Conservation (phyloP, 1,140 invertebrate genomes). For the Planococcus citri region DNA sequence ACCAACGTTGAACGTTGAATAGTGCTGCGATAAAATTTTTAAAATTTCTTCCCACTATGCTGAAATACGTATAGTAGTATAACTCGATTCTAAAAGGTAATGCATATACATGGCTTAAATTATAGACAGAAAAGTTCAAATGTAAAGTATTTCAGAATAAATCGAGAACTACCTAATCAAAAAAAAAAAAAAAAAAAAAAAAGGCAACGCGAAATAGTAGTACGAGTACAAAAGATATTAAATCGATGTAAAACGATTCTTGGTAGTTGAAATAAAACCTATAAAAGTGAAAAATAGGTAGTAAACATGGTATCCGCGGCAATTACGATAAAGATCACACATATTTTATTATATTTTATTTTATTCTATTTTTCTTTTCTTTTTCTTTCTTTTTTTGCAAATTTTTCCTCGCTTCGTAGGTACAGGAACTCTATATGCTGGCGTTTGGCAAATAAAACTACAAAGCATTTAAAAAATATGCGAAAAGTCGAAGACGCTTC, state of each 20-base stretch:
- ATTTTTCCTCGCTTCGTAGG: neutral
- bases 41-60: no score
- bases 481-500: neutral
- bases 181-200: neutral
- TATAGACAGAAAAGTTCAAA: neutral
- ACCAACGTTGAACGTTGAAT: no score
- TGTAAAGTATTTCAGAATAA: neutral
- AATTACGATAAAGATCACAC: neutral
- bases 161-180: neutral
- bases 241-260: neutral
- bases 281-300: constrained; percentile 8
- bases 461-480: neutral
- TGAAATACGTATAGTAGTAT: no score
- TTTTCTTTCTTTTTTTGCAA: neutral
- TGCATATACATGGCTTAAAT: no score
- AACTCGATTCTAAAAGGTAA: no score
- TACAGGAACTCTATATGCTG: neutral
- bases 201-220: neutral
- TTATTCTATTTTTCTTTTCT: no score
- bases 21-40: no score
- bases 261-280: neutral
- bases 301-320: neutral
- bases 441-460: neutral
- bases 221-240: neutral
- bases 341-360: no score